Percentiles rank a stretch among this genome's conserved stretches.
Evolutionary conservation across 2,797 vertebrate species (phyloP).

Genomic region (Lacerta bilineata): DNA sequence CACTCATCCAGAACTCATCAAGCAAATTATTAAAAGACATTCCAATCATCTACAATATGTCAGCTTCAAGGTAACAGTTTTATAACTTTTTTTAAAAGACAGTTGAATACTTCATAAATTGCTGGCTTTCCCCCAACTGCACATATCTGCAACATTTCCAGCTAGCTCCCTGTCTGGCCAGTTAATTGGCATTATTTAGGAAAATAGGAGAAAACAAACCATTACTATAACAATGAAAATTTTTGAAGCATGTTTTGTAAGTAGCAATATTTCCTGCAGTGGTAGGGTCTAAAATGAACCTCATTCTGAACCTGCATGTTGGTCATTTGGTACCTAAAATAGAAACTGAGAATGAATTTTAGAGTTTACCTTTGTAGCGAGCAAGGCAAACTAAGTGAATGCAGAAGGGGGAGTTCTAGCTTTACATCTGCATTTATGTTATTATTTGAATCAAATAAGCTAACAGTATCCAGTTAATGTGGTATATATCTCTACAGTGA

Average conservation of each 20-base stretch:
- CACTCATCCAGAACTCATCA: conserved; percentile 96
- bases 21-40: conserved; percentile 98
- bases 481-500: neutral
- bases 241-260: neutral
- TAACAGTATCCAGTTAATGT: neutral
- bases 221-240: neutral
- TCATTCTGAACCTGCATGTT: neutral
- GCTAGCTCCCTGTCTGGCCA: neutral
- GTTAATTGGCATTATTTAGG: too few species aligned
- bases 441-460: neutral
- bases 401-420: neutral
- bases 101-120: neutral
- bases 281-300: neutral
- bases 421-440: neutral
- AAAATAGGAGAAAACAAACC: neutral
- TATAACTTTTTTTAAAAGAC: neutral
- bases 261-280: neutral
- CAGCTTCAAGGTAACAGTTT: conserved; percentile 93
- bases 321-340: neutral
- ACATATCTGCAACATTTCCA: neutral
- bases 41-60: conserved; percentile 97
- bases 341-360: neutral
- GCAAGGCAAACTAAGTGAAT: neutral
- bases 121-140: neutral
- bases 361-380: neutral